Evolutionary conservation across 2,113 vertebrate species (phyloP).

Genomic region (Xyliphius kryptos): DNA sequence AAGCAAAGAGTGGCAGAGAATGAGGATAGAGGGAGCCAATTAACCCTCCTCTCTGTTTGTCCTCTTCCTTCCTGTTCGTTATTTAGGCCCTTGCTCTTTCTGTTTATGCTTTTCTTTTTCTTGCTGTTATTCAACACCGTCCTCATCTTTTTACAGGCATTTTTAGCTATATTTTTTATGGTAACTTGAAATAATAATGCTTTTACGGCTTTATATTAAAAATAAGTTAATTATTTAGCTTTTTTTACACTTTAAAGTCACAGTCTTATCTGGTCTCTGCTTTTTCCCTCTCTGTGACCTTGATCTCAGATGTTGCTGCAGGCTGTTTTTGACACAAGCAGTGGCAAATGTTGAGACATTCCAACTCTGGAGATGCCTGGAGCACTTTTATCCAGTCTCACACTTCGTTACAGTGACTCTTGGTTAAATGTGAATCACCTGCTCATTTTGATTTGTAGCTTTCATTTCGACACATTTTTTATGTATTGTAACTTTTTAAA

Average conservation of each 20-base stretch:
- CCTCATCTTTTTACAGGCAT: too few relatives aligned
- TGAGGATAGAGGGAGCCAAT: conserved; percentile 31
- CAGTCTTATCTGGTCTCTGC: neutral
- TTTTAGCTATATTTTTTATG: too few relatives aligned
- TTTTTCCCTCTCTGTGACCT: conserved; percentile 40
- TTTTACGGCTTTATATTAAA: too few relatives aligned
- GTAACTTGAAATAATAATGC: too few relatives aligned
- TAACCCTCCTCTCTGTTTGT: conserved; percentile 41
- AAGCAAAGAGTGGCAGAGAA: conserved; percentile 14
- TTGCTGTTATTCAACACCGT: too few relatives aligned
- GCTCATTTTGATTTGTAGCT: too few relatives aligned
- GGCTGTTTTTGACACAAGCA: conserved; percentile 44
- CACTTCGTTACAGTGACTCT: neutral
- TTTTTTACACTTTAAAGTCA: conserved; percentile 12
- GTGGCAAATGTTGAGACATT: conserved; percentile 16
- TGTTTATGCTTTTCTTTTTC: too few relatives aligned
- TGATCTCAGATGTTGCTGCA: conserved; percentile 50
- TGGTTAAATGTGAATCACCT: too few relatives aligned
- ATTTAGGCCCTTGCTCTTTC: neutral
- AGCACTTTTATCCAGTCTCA: neutral
- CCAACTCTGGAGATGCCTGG: neutral
- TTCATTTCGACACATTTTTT: too few relatives aligned
- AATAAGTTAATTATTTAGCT: too few relatives aligned
- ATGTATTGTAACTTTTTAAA: too few relatives aligned
- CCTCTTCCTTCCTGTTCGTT: conserved; percentile 13